phyloP scores from a whole-genome alignment of 2,113 vertebrate genomes.

The Dicaeum eximium region DNA sequence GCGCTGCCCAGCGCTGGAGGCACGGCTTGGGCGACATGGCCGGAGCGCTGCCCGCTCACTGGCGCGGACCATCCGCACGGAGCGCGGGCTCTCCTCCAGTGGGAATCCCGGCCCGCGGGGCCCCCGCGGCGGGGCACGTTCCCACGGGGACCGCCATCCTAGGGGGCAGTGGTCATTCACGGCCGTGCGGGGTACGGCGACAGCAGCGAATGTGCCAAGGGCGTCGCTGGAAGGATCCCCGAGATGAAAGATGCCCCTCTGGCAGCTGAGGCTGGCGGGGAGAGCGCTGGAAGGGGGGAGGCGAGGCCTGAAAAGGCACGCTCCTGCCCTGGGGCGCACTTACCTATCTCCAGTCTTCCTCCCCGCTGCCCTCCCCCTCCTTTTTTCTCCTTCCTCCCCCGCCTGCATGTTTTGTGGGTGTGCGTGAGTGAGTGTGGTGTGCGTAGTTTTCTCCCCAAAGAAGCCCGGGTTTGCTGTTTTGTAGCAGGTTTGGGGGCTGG shows the following conservation, averaged over 20 bases:
- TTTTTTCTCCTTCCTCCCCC: background rate
- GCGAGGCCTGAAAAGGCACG: slow-evolving; percentile 55
- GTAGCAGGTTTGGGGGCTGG: slow-evolving; percentile 38
- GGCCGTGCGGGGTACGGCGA: background rate
- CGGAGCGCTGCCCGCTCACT: background rate
- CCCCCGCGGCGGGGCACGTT: background rate
- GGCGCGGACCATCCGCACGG: background rate
- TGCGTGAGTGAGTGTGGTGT: background rate
- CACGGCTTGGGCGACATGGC: background rate
- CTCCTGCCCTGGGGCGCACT: slow-evolving; percentile 33
- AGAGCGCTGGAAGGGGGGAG: slow-evolving; percentile 19
- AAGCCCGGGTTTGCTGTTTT: background rate
- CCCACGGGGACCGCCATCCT: background rate
- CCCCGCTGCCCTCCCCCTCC: background rate
- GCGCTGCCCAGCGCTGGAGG: background rate
- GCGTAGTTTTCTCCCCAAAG: background rate
- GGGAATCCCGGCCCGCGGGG: background rate
- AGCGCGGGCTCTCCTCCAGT: background rate
- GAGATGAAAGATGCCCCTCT: slow-evolving; percentile 38
- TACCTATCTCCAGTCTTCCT: slow-evolving; percentile 41
- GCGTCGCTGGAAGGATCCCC: background rate
- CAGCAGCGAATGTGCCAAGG: background rate
- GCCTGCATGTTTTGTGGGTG: background rate
- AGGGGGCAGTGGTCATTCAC: background rate
- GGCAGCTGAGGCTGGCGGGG: slow-evolving; percentile 29